Percentiles rank a stretch among this genome's conserved stretches.
Evolutionary conservation across 2,113 vertebrate species (phyloP).

Genomic region (Tupaia tana): DNA sequence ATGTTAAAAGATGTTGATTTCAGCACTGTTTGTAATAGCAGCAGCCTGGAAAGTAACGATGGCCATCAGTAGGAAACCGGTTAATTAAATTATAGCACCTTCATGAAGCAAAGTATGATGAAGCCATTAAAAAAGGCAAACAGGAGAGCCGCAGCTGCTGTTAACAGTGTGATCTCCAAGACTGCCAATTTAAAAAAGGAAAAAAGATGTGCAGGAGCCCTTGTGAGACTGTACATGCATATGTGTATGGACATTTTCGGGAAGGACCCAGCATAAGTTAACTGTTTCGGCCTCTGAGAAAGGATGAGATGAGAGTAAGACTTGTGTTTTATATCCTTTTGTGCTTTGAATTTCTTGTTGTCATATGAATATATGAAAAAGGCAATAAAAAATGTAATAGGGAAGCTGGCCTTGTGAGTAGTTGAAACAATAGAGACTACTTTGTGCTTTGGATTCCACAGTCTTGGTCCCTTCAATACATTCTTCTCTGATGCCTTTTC

Average conservation of each 20-base stretch:
- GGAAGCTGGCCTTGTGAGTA: not conserved
- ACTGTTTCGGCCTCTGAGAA: not conserved
- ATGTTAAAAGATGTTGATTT: not conserved
- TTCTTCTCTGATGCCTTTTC: accelerated
- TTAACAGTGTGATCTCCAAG: not conserved
- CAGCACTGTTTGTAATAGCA: not conserved
- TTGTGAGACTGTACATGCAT: not conserved
- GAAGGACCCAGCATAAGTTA: not conserved
- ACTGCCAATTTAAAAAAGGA: not conserved
- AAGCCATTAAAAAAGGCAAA: not conserved
- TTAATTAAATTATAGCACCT: not conserved
- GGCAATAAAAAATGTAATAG: not conserved
- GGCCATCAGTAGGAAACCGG: not conserved
- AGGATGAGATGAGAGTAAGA: not conserved
- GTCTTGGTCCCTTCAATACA: not conserved
- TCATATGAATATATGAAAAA: not conserved
- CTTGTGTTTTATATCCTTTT: not conserved
- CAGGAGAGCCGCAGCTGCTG: not conserved
- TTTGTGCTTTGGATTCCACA: accelerated
- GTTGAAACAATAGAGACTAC: accelerated
- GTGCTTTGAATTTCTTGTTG: not conserved
- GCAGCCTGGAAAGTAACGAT: not conserved
- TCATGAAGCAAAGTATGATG: not conserved
- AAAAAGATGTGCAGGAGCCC: not conserved
- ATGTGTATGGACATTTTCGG: not conserved